Conservation (phyloP, 1,140 invertebrate genomes). For the Apis cerana region DNA sequence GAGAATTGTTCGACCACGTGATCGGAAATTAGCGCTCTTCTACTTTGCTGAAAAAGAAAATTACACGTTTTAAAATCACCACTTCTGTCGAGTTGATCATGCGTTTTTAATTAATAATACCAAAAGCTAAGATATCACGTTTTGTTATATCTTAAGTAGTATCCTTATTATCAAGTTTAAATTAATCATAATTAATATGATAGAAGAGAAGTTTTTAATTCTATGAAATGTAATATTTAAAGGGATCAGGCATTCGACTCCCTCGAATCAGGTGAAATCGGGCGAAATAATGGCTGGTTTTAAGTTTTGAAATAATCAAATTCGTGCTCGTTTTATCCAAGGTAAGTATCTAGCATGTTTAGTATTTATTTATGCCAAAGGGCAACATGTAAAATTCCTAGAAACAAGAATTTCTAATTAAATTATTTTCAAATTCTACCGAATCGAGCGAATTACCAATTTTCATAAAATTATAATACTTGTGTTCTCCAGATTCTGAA, state of each 20-base stretch:
- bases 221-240: too few relatives aligned
- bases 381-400: slow-evolving; percentile 2
- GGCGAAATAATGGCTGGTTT: too few relatives aligned
- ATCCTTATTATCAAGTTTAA: neutral
- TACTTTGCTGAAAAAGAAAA: neutral
- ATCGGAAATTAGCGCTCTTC: neutral
- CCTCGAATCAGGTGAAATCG: neutral
- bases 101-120: neutral
- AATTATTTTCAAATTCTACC: slow-evolving; percentile 34
- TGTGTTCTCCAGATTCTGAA: neutral
- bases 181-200: neutral
- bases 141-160: too few relatives aligned
- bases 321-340: slow-evolving; percentile 12
- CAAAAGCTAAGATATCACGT: too few relatives aligned
- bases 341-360: slow-evolving; percentile 22
- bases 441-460: slow-evolving; percentile 25
- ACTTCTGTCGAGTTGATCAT: neutral
- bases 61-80: neutral
- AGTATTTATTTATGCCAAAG: neutral
- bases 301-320: neutral
- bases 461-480: slow-evolving; percentile 34
- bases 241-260: neutral
- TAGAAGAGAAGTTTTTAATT: neutral
- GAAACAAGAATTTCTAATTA: slow-evolving; percentile 54
- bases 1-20: neutral